Evolutionary conservation across 2,888 invertebrate species (phyloP), one percentile per base, ranked within the genome.

Genomic region (Yponomeuta sedellus): DNA sequence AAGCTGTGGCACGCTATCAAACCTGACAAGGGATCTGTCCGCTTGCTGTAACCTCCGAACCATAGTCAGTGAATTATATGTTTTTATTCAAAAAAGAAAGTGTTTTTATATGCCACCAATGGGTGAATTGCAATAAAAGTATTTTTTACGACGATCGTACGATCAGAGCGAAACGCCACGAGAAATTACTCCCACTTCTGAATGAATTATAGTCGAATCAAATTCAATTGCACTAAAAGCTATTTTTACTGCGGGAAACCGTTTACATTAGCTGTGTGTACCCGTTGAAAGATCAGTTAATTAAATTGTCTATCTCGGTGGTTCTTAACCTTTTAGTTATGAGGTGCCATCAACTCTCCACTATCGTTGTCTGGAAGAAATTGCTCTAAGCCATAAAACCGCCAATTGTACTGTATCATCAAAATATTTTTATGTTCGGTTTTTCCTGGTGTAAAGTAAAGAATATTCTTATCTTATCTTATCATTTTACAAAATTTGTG

Each of bases 101-200:
- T 86, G 86, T 87, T 84, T 28, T 63, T 40, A 63, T 40, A 63
- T 79, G 81, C 79, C 76, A 77, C 77, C 75, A 78, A 85, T 81
- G 75, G 78, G 85, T 81, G 85, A 85, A 85, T 80, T 80, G 85
- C 78, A 83, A 86, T 89, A 89, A 89, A 89, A 89, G 34, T 82
- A 75, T 88, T 88, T n/a, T 88, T 88, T 88, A 88, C 86, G 87
- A 86, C 85, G 25, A 61, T 61, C 61, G 61, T 10, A 61, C 25
- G 8, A 61, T 34, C 28, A 28, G 61, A 61, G 28, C 25, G 59
- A 57, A 57, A 16, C 20, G 22, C 58, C 58, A 19, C 19, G 58
- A 58, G 10, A 58, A 22, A 58, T 58, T 58, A 19, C 10, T 5
- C 10, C 19, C 20, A 12, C 59, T 39, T 62, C n/a, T 39, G 39